A percentile compares a stretch with the other conserved stretches of the same genome.
Evolutionary conservation across 37 sponge, comb jelly and placozoan genomes (phyloP).

Genomic region (Aphrocallistes beatrix): DNA sequence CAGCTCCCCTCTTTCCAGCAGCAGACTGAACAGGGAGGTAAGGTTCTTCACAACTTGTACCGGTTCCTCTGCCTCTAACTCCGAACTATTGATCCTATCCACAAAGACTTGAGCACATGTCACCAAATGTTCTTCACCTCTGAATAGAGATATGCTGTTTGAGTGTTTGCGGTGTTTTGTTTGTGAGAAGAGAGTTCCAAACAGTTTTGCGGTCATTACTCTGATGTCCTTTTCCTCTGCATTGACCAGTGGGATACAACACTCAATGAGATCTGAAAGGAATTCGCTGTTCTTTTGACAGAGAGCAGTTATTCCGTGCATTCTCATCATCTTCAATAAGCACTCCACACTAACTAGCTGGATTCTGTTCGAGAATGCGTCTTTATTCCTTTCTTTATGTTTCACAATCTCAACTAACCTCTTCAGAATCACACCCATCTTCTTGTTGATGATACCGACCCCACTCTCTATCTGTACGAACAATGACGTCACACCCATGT

Average conservation of each 20-base stretch:
- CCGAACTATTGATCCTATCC: background rate
- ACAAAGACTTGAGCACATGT: background rate
- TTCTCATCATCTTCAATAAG: background rate
- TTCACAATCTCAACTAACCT: background rate
- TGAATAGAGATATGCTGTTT: background rate
- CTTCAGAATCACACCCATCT: background rate
- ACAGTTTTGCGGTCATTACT: background rate
- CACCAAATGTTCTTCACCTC: background rate
- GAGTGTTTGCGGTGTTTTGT: background rate
- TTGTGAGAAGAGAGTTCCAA: background rate
- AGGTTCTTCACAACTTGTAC: background rate
- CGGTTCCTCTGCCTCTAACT: background rate
- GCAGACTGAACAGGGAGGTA: background rate
- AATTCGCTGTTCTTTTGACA: background rate
- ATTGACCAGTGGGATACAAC: background rate
- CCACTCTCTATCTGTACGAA: background rate
- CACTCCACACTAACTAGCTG: background rate
- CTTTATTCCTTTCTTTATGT: background rate
- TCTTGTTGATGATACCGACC: background rate
- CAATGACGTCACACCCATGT: background rate
- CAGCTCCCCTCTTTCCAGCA: background rate
- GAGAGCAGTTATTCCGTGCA: background rate
- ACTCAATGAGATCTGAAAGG: background rate
- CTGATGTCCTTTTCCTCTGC: background rate
- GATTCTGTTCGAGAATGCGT: background rate